Base-by-base conservation (phyloP, 2,888 invertebrate genomes). In the Lottia scabra region DNA sequence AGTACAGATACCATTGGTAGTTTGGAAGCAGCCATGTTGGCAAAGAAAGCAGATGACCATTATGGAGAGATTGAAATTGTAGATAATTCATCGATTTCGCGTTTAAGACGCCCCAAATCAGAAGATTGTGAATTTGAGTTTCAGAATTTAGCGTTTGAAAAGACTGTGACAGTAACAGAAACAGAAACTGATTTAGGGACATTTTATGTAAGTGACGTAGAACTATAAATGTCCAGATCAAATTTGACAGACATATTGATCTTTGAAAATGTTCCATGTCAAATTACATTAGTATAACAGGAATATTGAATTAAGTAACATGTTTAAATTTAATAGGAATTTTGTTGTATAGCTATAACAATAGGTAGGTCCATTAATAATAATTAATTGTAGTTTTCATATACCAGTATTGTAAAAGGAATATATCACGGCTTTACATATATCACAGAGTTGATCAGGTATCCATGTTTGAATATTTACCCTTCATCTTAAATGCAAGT, bases 101-200 rank as follows among this genome's bases (percentile, higher is more conserved):
- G 56, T 3, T 23, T 56, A 5, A 56, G 23, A 23, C 56, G 56
- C 4, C 56, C 56, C 0, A 56, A 23, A 56, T 19, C 56, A 56
- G 27, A 62, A 15, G 23, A 66, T 16, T 65, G 66, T 0, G 68
- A 70, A 15, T 68, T 70, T 3, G 75, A 75, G 70, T 75, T 75
- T 30, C 75, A 75, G 66, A 75, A 75, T 63, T 38, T 72, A 16
- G 70, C 72, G 8, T 75, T 75, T 46, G 72, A 71, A 65, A 70
- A 70, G n/a, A 62, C 66, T 0, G 75, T 70, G 43, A 26, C 63
- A n/a, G 70, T 63, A 23, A 68, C 70, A 13, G 62, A 70, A 8
- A 70, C 65, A 8, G 38, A 38, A 38, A 38, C 38, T 38, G 38
- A 38, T 38, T 38, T 38, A 38, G 38, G 38, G 38, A 38, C 38